Evolutionary conservation across 2,113 vertebrate genomes (phyloP), one percentile per base, ranked within the genome.

Genomic region (Elgaria multicarinata): DNA sequence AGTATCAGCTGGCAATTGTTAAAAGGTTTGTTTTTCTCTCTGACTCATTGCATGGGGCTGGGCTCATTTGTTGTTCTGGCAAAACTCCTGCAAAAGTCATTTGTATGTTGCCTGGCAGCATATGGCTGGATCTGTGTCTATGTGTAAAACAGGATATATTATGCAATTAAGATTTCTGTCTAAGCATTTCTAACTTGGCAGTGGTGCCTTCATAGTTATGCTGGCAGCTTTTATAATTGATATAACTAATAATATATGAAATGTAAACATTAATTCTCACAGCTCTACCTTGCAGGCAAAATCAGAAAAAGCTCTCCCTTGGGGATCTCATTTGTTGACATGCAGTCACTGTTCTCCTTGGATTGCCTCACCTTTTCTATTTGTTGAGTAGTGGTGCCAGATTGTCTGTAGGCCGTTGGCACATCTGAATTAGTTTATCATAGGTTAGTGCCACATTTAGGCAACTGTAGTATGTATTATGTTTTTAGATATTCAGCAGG

Each of bases 1-100:
- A 58, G 66, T 81, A 88, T 71, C 66, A 72, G n/a, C 39, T 88
- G 77, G 66, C 36, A 81, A 39, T 88, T 88, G 66, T 62, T 88
- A 72, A 33, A 71, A 46, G 14, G 46, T 80, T 87, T 80, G 33
- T 39, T 67, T 14, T 81, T 88, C 28, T 36, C 44, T 80, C 87
- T 88, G 66, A 88, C 64, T 80, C 76, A 72, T 64, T 81, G n/a
- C 10, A 33, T 81, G 66, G 42, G 78, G n/a, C 16, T 80, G 66
- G 77, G 66, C 62, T 81, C 16, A 31, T 24, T 33, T 77, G 82
- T 42, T 66, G 50, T 86, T 42, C n/a, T 55, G 66, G n/a, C n/a
- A 81, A 87, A 79, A 36, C 42, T 67, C 62, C 64, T 67, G 58
- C 62, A 67, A 69, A 87, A 42, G 64, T 87, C 36, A 72, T 42